Evolutionary conservation across 1,140 invertebrate species (phyloP).

Genomic region (Charaxes varanes): DNA sequence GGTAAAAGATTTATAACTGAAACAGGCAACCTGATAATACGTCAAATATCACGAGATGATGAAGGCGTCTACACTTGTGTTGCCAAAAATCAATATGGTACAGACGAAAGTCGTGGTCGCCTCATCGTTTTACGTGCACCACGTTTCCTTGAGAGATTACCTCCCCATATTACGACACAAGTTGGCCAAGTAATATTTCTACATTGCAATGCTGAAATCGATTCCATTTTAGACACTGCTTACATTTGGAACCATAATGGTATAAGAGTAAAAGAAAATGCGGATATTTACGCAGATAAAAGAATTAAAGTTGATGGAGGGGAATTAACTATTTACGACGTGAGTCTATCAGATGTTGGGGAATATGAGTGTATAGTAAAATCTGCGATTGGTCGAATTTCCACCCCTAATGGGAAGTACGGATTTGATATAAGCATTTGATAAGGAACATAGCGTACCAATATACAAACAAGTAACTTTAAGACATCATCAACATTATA

Average conservation of each 20-base stretch:
- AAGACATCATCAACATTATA: too few species aligned
- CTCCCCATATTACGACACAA: slow-evolving; percentile 77
- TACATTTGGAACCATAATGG: slow-evolving; percentile 95
- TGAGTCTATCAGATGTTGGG: slow-evolving; percentile 89
- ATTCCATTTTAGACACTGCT: slow-evolving; percentile 89
- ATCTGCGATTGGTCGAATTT: slow-evolving; percentile 89
- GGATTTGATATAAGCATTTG: too few species aligned
- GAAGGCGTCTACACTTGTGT: slow-evolving; percentile 92
- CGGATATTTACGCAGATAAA: slow-evolving; percentile 61
- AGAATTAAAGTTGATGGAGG: slow-evolving; percentile 79
- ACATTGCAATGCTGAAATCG: slow-evolving; percentile 86
- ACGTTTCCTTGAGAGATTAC: slow-evolving; percentile 80
- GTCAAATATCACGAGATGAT: slow-evolving; percentile 89
- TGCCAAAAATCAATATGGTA: slow-evolving; percentile 89
- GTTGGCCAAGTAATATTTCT: slow-evolving; percentile 84
- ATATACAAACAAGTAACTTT: too few species aligned
- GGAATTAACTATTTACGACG: slow-evolving; percentile 85
- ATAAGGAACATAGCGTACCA: too few species aligned
- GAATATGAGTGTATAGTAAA: slow-evolving; percentile 92
- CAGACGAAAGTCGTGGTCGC: slow-evolving; percentile 85
- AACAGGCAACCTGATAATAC: slow-evolving; percentile 90
- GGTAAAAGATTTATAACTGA: slow-evolving; percentile 86
- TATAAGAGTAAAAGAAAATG: slow-evolving; percentile 81
- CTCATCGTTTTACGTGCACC: slow-evolving; percentile 89
- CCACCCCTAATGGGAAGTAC: too few species aligned